Evolutionary conservation across 2,113 vertebrate species (phyloP), one percentile per base, ranked within the genome.

Genomic region (Delphinus delphis): DNA sequence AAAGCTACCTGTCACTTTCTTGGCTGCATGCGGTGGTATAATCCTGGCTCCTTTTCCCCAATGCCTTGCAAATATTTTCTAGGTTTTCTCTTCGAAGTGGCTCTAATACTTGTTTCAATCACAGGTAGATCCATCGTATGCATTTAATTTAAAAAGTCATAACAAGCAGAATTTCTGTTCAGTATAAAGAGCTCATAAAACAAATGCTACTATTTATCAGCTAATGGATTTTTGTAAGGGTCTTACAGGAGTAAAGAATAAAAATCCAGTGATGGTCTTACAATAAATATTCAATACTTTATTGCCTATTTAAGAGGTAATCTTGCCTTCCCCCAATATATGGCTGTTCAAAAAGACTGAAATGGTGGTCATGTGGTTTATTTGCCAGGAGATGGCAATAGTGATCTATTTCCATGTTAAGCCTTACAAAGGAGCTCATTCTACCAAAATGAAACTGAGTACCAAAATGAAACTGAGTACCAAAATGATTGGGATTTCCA

Each of bases 341-440:
- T 93, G 91, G n/a, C 62, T 97, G 73, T 98, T 98, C 77, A 93
- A 95, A 92, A 96, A 97, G 71, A 77, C 79, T 96, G 93, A 86
- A 90, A 96, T 96, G 63, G 36, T 80, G 93, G 98, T 97, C 96
- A 88, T 98, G 96, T 98, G 84, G 88, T 97, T 96, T 97, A 77
- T 96, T 98, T 97, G 98, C 98, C 98, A 99, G 98, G 93, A 99
- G 99, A 98, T 99, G 99, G 99, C 99, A 99, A 98, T 99, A 97
- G 98, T 97, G 98, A 98, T 98, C 99, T 98, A 97, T 98, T 98
- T 96, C 97, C 97, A 58, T 58, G 68, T 91, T 96, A 97, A 93
- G 47, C 63, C 84, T 62, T 82, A 38, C 21, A 55, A 55, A 87
- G 62, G 55, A 26, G 12, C 41, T 79, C 33, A 26, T 82, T 76